A percentile compares a stretch with the other conserved stretches of the same genome.
Conservation (phyloP, 2,797 vertebrate species). For the Xenopus petersii region DNA sequence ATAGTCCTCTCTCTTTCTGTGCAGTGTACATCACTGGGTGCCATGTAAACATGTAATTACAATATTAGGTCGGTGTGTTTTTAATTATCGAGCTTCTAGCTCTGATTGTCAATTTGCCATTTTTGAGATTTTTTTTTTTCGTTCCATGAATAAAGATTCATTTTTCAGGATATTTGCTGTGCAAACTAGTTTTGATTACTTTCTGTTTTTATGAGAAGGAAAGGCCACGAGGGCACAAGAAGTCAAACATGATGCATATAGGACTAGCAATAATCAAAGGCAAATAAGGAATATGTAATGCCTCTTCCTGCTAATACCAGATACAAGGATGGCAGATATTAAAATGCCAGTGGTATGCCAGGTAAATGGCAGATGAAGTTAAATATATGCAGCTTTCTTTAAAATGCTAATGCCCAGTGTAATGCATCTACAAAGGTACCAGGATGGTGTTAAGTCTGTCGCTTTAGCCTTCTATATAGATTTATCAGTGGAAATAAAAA, state of each 20-base stretch:
- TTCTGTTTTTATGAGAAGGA: not conserved
- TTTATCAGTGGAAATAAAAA: too few species aligned
- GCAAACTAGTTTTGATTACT: not conserved
- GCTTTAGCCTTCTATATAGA: too few species aligned
- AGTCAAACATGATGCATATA: not conserved
- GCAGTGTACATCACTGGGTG: constrained; percentile 1
- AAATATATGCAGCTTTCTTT: not conserved
- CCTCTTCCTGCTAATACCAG: not conserved
- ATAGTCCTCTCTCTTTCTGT: constrained; percentile 20
- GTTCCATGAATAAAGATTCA: not conserved
- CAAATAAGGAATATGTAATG: not conserved
- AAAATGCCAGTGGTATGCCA: not conserved
- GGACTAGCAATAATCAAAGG: not conserved
- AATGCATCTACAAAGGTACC: too few species aligned
- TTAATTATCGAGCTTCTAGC: not conserved
- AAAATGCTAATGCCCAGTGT: not conserved
- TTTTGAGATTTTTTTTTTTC: not conserved
- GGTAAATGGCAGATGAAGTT: not conserved
- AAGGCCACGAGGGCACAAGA: not conserved
- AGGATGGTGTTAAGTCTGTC: too few species aligned
- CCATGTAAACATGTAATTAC: constrained; percentile 28
- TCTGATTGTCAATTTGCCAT: constrained; percentile 6
- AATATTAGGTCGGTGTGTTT: not conserved
- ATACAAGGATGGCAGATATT: constrained; percentile 2
- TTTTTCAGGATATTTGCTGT: not conserved